Evolutionary conservation across 2,888 invertebrate species (phyloP), one percentile per base, ranked within the genome.

Genomic region (Eledone cirrhosa): DNA sequence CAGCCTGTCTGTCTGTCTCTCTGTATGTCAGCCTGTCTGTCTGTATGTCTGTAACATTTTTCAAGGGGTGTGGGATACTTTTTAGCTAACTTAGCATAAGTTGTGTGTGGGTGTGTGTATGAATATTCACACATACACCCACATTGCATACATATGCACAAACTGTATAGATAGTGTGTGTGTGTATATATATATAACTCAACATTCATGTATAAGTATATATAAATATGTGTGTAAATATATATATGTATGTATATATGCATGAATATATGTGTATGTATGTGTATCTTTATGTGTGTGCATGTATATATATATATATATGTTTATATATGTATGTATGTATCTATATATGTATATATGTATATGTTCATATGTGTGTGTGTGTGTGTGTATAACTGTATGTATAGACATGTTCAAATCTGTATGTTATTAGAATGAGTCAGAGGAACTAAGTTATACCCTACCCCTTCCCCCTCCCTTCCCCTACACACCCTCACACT

Each of bases 281-380:
- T 47, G 22, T n/a, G 19, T 33, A 47, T 75, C 1, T 48, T 31
- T 74, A 74, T 47, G 14, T 29, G 31, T 16, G 14, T 31, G 31
- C 1, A 31, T 74, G 14, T 47, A 31, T 74, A 31, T 24, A 74
- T 74, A 74, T n/a, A 74, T 31, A 31, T 47, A 74, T 74, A 31
- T n/a, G 5, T 74, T 11, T n/a, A 74, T 74, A 74, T 47, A 31
- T 74, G 31, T 47, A 31, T 74, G 31, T 47, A 74, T 74, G 31
- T 47, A 41, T 27, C 24, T 22, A 27, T 72, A 27, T 22, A 27
- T 72, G 22, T 22, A 22, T 72, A 27, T 13, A 72, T 72, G 31
- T 41, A 13, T 59, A 13, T 59, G 13, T 59, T 3, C 24, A 59
- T 59, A 13, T 4, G 24, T 59, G 13, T 59, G 13, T 59, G 13